Conservation (phyloP, 2,797 vertebrate genomes). For the Pitangus sulphuratus region DNA sequence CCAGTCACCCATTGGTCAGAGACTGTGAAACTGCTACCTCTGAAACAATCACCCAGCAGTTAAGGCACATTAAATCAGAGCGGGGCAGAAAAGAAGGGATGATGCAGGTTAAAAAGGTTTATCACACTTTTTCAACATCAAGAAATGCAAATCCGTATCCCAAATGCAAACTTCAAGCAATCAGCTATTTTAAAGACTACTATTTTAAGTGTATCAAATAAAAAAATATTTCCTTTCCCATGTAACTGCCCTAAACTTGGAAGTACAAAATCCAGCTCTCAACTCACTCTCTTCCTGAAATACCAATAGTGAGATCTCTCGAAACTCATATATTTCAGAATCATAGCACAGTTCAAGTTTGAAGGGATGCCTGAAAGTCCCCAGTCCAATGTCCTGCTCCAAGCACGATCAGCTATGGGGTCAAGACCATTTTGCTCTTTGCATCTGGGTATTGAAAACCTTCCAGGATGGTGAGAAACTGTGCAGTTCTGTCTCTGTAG, state of each 20-base stretch:
- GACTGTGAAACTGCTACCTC: not conserved
- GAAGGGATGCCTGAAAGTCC: not conserved
- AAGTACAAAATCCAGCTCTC: not conserved
- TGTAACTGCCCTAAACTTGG: not conserved
- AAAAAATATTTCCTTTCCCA: not conserved
- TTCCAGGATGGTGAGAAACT: not conserved
- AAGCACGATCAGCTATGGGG: not conserved
- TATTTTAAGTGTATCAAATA: not conserved
- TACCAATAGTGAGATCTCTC: not conserved
- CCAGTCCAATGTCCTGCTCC: not conserved
- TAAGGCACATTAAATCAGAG: not conserved
- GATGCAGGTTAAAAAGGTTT: not conserved
- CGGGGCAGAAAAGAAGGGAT: not conserved
- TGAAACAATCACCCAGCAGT: not conserved
- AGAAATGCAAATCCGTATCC: not conserved
- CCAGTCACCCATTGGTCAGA: not conserved
- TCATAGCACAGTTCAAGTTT: not conserved
- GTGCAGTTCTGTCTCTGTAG: not conserved
- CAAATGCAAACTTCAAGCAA: not conserved
- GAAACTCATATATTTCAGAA: not conserved
- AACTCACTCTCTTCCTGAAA: not conserved
- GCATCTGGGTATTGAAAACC: not conserved
- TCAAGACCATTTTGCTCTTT: not conserved
- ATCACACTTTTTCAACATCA: not conserved
- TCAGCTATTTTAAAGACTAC: not conserved